Conservation (phyloP, 2,888 invertebrate species). For the Trichogramma evanescens region DNA sequence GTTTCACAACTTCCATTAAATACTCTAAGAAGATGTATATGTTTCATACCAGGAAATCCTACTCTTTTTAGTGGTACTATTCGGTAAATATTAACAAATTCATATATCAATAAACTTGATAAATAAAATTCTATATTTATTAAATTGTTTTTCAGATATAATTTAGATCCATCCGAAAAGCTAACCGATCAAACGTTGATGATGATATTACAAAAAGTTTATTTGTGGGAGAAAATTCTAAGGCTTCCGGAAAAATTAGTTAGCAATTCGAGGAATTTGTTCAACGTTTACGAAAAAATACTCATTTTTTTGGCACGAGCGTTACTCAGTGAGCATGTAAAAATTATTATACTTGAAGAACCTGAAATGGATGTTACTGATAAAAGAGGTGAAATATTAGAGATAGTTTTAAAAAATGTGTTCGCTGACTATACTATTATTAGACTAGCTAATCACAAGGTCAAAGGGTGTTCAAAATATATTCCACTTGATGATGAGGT, state of each 20-base stretch:
- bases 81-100: constrained; percentile 14
- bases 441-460: constrained; percentile 25
- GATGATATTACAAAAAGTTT: constrained; percentile 28
- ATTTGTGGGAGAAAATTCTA: constrained; percentile 31
- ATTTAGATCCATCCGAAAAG: constrained; percentile 28
- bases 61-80: constrained; percentile 29
- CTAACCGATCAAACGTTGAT: constrained; percentile 26
- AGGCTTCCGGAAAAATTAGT: constrained; percentile 29
- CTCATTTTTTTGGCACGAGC: constrained; percentile 29
- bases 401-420: constrained; percentile 26
- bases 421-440: constrained; percentile 30
- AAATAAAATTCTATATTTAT: neutral
- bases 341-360: constrained; percentile 30
- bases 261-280: constrained; percentile 25
- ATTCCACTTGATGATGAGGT: constrained; percentile 14
- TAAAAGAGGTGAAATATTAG: constrained; percentile 23
- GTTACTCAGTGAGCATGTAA: constrained; percentile 24
- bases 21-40: constrained; percentile 26
- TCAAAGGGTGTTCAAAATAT: constrained; percentile 10
- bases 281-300: constrained; percentile 27
- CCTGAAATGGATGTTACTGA: constrained; percentile 25
- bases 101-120: neutral
- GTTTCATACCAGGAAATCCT: constrained; percentile 29
- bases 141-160: constrained; percentile 20
- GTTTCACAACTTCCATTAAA: constrained; percentile 26